These are phyloP conservation scores for Zophobas atratus DNA, from an alignment of 1,140 invertebrate species.

Conservation along the genomic window DNA sequence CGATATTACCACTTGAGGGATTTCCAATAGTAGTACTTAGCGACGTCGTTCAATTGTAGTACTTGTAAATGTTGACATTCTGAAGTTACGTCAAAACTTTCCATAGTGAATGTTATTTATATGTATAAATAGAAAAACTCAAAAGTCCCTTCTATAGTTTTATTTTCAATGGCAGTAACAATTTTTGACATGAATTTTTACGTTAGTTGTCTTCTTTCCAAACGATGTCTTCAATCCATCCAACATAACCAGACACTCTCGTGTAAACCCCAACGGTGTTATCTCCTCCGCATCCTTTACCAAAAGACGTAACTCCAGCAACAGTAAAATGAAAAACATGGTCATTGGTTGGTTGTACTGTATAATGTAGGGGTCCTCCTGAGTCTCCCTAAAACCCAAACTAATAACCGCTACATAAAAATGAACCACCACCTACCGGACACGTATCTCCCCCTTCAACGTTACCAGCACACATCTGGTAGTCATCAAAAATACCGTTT, in stretches of 20 bases:
- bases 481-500: constrained; percentile 50
- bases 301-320: constrained; percentile 77
- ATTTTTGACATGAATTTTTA: too few relatives aligned
- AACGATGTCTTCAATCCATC: constrained; percentile 77
- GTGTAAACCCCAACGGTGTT: constrained; percentile 77
- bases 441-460: constrained; percentile 56
- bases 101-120: too few relatives aligned
- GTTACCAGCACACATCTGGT: constrained; percentile 56
- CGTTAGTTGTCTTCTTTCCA: constrained; percentile 66
- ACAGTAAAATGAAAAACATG: constrained; percentile 65
- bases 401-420: neutral
- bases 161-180: too few relatives aligned
- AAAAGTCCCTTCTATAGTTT: too few relatives aligned
- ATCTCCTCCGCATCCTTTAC: constrained; percentile 70
- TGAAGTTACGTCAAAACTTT: too few relatives aligned
- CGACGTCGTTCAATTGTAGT: too few relatives aligned
- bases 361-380: constrained; percentile 45
- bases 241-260: constrained; percentile 74
- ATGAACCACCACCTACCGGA: constrained; percentile 38
- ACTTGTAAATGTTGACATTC: too few relatives aligned
- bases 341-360: constrained; percentile 61
- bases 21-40: too few relatives aligned
- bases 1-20: too few relatives aligned
- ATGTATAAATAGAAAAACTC: too few relatives aligned
- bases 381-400: constrained; percentile 53